A percentile compares a stretch with the other conserved stretches of the same genome.
Conservation (phyloP, 2,113 vertebrate species). For the Ctenodactylus gundi region DNA sequence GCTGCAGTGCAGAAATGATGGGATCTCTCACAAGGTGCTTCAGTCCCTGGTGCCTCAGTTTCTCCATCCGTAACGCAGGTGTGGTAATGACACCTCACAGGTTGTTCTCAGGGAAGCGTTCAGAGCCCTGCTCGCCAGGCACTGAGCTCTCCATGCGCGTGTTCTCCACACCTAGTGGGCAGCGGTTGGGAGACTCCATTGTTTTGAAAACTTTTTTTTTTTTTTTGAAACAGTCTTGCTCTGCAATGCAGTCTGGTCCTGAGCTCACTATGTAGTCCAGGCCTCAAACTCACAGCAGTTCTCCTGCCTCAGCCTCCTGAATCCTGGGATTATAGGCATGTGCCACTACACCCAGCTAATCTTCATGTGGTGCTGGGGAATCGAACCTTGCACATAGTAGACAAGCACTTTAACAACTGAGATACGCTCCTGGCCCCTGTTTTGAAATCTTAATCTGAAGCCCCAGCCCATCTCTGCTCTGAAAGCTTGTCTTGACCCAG, state of each 20-base stretch:
- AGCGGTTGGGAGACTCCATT: rapidly evolving
- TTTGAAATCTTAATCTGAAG: neutral
- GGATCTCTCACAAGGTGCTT: neutral
- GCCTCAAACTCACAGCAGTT: too few species aligned
- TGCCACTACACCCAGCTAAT: too few species aligned
- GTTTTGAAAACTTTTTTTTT: neutral
- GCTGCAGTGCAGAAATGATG: neutral
- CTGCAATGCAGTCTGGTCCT: too few species aligned
- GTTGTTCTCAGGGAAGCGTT: neutral
- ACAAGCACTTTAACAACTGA: too few species aligned
- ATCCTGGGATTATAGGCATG: too few species aligned
- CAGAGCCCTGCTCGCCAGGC: rapidly evolving
- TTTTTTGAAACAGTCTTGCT: too few species aligned
- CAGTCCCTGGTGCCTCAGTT: neutral
- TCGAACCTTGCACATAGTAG: too few species aligned
- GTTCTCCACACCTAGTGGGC: neutral
- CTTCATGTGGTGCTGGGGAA: too few species aligned
- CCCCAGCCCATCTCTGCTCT: neutral
- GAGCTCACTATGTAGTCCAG: too few species aligned
- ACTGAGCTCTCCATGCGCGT: rapidly evolving
- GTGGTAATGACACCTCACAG: neutral
- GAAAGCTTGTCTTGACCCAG: neutral
- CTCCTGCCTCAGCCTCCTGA: too few species aligned
- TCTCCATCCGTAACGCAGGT: neutral
- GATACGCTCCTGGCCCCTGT: neutral